Evolutionary conservation across 2,797 vertebrate genomes (phyloP).

Genomic region (Xiphorhynchus erythropygius): DNA sequence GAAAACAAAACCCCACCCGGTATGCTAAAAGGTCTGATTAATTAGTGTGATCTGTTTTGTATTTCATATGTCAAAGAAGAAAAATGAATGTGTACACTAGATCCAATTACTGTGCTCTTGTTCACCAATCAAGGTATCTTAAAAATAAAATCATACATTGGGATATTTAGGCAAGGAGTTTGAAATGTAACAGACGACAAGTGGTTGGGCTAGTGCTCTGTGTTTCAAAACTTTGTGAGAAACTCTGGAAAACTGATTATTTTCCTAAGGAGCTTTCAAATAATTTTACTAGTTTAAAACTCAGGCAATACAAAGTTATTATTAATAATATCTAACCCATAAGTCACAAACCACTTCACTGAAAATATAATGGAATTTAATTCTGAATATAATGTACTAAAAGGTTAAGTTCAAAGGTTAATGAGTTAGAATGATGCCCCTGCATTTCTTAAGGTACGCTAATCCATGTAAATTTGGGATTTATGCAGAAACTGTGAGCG

Average conservation of each 20-base stretch:
- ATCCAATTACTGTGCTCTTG: not conserved
- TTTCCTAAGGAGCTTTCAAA: not conserved
- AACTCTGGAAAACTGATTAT: not conserved
- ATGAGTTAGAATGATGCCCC: not conserved
- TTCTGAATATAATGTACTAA: not conserved
- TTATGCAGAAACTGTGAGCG: not conserved
- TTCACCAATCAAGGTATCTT: constrained; percentile 21
- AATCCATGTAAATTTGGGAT: not conserved
- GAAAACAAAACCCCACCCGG: not conserved
- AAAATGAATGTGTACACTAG: constrained; percentile 41
- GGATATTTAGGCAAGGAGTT: not conserved
- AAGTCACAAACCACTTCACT: not conserved
- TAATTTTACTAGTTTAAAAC: not conserved
- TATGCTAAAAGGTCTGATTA: constrained; percentile 48
- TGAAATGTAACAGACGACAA: constrained; percentile 38
- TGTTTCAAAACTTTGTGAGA: not conserved
- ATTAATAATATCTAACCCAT: not conserved
- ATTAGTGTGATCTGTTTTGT: constrained; percentile 24
- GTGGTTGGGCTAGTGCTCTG: not conserved
- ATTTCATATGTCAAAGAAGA: constrained; percentile 51
- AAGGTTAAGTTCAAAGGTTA: constrained; percentile 9
- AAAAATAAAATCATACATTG: constrained; percentile 8
- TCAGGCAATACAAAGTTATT: not conserved
- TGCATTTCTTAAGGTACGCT: not conserved
- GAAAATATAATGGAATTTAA: not conserved